Evolutionary conservation across 2,113 vertebrate species (phyloP).

Genomic region (Aegypius monachus): DNA sequence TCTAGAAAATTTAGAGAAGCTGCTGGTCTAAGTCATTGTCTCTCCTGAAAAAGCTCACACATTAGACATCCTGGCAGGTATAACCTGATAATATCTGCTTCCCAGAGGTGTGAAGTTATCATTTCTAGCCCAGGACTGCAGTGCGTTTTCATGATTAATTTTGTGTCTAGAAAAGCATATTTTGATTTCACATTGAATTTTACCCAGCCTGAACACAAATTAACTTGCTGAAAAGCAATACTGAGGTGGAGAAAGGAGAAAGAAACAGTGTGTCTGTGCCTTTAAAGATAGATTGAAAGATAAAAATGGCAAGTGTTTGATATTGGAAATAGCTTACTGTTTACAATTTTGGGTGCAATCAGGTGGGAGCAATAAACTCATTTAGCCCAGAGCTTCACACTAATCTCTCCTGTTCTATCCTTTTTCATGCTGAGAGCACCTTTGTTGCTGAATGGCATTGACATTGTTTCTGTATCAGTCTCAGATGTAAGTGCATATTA

Average conservation of each 20-base stretch:
- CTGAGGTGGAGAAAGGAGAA: neutral
- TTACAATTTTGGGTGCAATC: neutral
- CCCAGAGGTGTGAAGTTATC: neutral
- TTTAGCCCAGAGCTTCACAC: neutral
- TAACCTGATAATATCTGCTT: neutral
- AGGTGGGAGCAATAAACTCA: neutral
- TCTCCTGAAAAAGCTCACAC: neutral
- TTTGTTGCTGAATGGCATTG: neutral
- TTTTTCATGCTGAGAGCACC: neutral
- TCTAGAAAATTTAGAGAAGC: neutral
- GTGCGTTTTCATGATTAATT: neutral
- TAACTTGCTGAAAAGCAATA: neutral
- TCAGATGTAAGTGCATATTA: neutral
- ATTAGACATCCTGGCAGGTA: neutral
- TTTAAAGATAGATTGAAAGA: neutral
- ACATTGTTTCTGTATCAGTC: neutral
- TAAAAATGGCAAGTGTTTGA: neutral
- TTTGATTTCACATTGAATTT: neutral
- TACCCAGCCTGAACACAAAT: neutral
- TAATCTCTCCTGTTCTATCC: neutral
- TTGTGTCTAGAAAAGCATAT: neutral
- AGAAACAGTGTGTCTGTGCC: neutral
- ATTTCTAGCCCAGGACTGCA: neutral
- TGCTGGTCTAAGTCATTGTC: neutral
- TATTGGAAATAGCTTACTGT: neutral